These are phyloP conservation scores for Lepidurus apus DNA, from an alignment of 1,140 invertebrate species.

Conservation along the genomic window DNA sequence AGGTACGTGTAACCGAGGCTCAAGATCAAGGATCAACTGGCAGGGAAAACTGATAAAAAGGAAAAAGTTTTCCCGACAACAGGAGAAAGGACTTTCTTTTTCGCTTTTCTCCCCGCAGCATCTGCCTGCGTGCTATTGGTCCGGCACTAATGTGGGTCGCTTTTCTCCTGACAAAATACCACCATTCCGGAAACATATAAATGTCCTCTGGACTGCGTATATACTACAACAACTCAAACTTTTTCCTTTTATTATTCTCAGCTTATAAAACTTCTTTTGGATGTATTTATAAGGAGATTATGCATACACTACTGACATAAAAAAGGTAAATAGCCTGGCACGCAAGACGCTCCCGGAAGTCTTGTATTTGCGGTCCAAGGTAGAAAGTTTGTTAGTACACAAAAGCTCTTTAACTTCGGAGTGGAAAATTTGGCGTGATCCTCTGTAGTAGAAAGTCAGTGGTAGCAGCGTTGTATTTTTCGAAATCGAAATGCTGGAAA, in stretches of 20 bases:
- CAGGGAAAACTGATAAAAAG: neutral
- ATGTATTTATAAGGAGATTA: neutral
- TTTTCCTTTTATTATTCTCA: too few relatives aligned
- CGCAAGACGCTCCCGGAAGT: neutral
- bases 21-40: conserved; percentile 18
- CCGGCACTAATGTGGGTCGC: conserved; percentile 12
- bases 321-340: neutral
- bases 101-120: conserved; percentile 11
- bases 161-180: conserved; percentile 1
- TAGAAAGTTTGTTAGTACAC: neutral
- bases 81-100: conserved; percentile 11
- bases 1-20: conserved; percentile 3
- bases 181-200: neutral
- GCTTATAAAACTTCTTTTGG: neutral
- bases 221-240: too few relatives aligned
- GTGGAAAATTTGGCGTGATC: neutral
- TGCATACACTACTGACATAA: neutral
- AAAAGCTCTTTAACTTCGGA: neutral
- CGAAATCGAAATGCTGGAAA: neutral
- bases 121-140: conserved; percentile 17
- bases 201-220: neutral
- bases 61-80: neutral
- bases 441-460: too few relatives aligned
- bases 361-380: neutral
- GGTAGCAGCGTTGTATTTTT: neutral